Evolutionary conservation across 1,140 invertebrate genomes (phyloP).

Genomic region (Lethocerus indicus): DNA sequence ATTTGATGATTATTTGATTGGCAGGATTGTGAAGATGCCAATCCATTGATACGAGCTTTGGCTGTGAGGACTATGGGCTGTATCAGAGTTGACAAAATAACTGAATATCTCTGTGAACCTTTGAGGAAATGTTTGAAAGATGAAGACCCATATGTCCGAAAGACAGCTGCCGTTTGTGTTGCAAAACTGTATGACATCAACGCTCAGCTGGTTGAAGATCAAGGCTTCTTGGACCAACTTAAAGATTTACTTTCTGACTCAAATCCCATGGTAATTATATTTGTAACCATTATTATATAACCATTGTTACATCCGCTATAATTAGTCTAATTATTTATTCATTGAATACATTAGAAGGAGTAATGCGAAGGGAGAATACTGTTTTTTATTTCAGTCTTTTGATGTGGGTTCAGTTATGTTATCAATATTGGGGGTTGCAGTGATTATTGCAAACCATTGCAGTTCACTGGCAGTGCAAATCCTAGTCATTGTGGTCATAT

Average conservation of each 20-base stretch:
- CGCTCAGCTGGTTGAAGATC: conserved; percentile 89
- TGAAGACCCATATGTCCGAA: conserved; percentile 98
- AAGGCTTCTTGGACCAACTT: conserved; percentile 94
- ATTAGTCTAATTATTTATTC: conserved; percentile 3
- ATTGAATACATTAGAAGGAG: no score
- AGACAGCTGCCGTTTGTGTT: conserved; percentile 98
- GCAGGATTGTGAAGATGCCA: conserved; percentile 99
- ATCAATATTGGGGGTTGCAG: no score
- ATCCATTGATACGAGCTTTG: conserved; percentile 93
- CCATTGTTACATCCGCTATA: neutral
- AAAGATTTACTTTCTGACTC: conserved; percentile 96
- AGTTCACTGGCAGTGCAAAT: no score
- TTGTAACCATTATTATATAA: neutral
- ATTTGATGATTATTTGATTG: conserved; percentile 5
- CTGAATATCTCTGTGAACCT: conserved; percentile 98
- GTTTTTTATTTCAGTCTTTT: no score
- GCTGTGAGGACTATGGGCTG: conserved; percentile 99
- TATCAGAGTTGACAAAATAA: conserved; percentile 99
- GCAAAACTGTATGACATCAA: conserved; percentile 99
- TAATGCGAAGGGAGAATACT: no score
- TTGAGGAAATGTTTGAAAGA: conserved; percentile 96
- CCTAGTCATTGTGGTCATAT: no score
- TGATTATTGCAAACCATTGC: no score
- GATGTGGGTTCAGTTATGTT: no score
- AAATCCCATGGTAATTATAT: conserved; percentile 87